Evolutionary conservation across 2,888 invertebrate genomes (phyloP).

Genomic region (Seira ritae): DNA sequence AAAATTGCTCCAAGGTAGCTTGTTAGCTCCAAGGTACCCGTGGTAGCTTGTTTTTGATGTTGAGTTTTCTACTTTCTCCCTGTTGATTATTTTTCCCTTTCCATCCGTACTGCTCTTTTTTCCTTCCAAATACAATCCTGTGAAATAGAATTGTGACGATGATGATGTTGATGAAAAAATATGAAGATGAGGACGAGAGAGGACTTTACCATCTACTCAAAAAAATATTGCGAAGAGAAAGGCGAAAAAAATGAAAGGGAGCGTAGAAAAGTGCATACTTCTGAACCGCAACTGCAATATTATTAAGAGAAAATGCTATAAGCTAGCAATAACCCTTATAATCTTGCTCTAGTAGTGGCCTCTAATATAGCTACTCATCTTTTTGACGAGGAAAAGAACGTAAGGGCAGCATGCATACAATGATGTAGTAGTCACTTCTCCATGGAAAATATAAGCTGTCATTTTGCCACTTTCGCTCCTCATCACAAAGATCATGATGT

Average conservation of each 20-base stretch:
- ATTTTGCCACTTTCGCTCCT: conserved; percentile 53
- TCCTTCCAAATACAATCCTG: not conserved
- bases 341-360: not conserved
- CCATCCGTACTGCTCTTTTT: not conserved
- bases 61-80: not conserved
- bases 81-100: not conserved
- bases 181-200: not conserved
- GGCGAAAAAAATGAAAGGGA: not conserved
- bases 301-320: not conserved
- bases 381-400: not conserved
- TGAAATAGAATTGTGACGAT: not conserved
- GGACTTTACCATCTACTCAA: not conserved
- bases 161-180: too few species aligned
- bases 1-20: too few species aligned
- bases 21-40: too few species aligned
- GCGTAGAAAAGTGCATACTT: not conserved
- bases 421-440: not conserved
- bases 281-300: not conserved
- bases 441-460: conserved; percentile 45
- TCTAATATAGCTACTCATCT: not conserved
- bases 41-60: not conserved
- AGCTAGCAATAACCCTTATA: not conserved
- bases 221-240: not conserved
- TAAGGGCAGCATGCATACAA: not conserved
- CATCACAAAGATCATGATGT: conserved; percentile 25